These are phyloP conservation scores for Opisthograptis luteolata DNA, from an alignment of 2,888 invertebrate species.

Conservation along the genomic window DNA sequence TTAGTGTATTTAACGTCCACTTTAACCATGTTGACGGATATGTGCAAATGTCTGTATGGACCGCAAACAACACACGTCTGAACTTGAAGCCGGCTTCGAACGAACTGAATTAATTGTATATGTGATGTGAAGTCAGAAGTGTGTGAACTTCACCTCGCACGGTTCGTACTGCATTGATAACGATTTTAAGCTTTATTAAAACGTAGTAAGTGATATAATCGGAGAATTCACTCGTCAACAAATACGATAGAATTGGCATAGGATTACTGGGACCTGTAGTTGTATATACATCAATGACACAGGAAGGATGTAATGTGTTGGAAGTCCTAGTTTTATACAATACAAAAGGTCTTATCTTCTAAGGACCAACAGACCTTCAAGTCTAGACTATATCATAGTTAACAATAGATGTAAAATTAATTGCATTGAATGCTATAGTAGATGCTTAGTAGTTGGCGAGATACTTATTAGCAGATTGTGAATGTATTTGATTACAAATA, in stretches of 20 bases:
- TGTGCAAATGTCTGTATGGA: constrained; percentile 7
- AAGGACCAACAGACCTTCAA: not conserved
- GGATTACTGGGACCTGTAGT: not conserved
- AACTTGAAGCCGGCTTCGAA: constrained; percentile 35
- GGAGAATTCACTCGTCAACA: not conserved
- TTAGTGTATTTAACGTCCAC: constrained; percentile 81
- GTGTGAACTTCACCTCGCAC: constrained; percentile 24
- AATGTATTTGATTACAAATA: not conserved
- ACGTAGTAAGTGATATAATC: constrained; percentile 2
- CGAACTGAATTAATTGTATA: constrained; percentile 41
- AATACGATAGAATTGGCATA: not conserved
- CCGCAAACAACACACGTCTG: constrained; percentile 26
- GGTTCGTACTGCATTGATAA: not conserved
- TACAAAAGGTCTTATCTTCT: not conserved
- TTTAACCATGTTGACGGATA: constrained; percentile 68
- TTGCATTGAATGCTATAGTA: no score
- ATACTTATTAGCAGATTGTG: not conserved
- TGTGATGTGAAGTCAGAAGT: no score
- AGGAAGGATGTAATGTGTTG: no score
- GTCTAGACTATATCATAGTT: not conserved
- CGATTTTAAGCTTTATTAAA: constrained; percentile 16
- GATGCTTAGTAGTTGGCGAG: no score
- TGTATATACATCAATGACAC: no score
- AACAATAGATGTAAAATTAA: not conserved
- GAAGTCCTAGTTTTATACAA: no score